These are phyloP conservation scores for Dendrophyllia cribrosa DNA, from an alignment of 64 coral and sea anemone species.

Conservation along the genomic window DNA sequence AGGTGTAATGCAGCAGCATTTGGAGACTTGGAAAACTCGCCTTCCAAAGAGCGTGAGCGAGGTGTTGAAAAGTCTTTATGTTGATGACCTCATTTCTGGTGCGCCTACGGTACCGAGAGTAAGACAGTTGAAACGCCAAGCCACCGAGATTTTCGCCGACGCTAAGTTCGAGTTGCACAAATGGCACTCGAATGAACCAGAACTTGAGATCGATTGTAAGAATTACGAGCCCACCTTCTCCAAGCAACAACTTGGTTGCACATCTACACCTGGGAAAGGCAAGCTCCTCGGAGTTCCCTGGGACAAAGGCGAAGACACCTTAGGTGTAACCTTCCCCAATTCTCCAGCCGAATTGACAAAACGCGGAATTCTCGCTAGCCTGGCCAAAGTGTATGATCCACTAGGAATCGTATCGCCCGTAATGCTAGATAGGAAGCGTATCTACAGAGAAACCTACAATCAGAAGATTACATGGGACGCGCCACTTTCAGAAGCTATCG, in stretches of 20 bases:
- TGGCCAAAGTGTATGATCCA: slow-evolving; percentile 1
- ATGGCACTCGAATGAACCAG: background rate
- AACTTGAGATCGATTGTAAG: slow-evolving; percentile 20
- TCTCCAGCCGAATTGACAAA: background rate
- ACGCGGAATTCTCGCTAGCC: slow-evolving; percentile 2
- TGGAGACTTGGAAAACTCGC: background rate
- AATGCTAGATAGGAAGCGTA: background rate
- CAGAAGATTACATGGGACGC: slow-evolving; percentile 26
- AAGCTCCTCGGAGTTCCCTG: slow-evolving; percentile 23
- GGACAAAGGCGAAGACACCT: slow-evolving; percentile 4
- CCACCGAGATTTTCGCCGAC: slow-evolving; percentile 19
- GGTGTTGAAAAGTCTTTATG: slow-evolving; percentile 18
- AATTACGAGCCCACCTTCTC: slow-evolving; percentile 7
- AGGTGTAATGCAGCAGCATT: slow-evolving; percentile 41
- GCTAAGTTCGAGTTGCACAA: too few relatives aligned
- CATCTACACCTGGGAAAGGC: background rate
- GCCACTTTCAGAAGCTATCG: background rate
- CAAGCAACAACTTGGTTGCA: background rate
- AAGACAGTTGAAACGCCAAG: slow-evolving; percentile 34
- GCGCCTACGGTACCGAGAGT: slow-evolving; percentile 7
- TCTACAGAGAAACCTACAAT: slow-evolving; percentile 18
- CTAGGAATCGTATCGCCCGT: background rate
- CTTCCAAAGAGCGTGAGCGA: slow-evolving; percentile 23
- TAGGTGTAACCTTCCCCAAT: background rate
- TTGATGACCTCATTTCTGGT: too few relatives aligned